Conservation (phyloP, 2,888 invertebrate species). For the Odontothrips loti region DNA sequence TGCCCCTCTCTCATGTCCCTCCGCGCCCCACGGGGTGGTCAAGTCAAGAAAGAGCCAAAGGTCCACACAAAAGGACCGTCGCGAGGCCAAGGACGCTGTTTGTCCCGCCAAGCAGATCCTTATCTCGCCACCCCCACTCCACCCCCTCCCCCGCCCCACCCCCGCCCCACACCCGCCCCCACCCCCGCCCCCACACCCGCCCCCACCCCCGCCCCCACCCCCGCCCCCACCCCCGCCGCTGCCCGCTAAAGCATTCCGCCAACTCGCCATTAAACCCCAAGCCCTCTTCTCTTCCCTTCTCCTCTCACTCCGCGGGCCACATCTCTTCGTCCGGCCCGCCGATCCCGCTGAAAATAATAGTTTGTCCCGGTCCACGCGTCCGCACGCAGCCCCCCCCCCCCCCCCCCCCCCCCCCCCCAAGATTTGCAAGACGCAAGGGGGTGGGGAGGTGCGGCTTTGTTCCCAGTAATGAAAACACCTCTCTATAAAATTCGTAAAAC, state of each 20-base stretch:
- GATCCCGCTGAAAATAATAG: background rate
- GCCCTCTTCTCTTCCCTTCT: background rate
- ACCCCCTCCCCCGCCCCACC: background rate
- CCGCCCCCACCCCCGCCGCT: too few species aligned
- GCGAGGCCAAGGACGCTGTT: background rate
- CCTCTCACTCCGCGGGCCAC: background rate
- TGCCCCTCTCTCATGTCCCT: too few species aligned
- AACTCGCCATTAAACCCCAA: background rate
- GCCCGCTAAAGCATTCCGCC: background rate
- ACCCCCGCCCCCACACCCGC: too few species aligned
- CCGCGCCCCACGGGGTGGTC: background rate
- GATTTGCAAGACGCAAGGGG: too few species aligned
- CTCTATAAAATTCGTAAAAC: too few species aligned
- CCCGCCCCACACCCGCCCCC: too few species aligned
- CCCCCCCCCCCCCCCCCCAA: too few species aligned
- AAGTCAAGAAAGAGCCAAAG: background rate
- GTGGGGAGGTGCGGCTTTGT: too few species aligned
- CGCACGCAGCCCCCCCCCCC: too few species aligned
- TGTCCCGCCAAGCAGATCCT: background rate
- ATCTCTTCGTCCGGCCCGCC: background rate
- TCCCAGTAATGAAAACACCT: too few species aligned
- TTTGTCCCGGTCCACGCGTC: background rate
- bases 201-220: too few species aligned
- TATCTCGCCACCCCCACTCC: background rate
- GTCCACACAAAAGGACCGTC: background rate